phyloP scores from a whole-genome alignment of 2,888 invertebrate genomes.

The Halictus ligatus region DNA sequence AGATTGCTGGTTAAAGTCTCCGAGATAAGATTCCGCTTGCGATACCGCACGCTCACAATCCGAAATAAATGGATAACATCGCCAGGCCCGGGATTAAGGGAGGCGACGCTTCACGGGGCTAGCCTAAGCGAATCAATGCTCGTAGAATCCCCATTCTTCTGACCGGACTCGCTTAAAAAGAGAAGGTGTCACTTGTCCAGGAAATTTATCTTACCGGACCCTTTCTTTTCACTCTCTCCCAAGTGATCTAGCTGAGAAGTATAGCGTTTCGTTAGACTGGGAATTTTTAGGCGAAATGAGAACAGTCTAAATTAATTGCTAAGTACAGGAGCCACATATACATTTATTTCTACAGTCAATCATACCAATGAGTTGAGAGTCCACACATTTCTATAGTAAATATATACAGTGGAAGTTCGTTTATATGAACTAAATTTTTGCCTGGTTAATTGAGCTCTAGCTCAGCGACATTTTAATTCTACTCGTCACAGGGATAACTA shows the following conservation, averaged over 20 bases:
- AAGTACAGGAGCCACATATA: neutral
- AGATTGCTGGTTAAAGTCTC: slow-evolving; percentile 77
- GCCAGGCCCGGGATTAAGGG: slow-evolving; percentile 46
- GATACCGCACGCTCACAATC: slow-evolving; percentile 52
- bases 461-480: too few species aligned
- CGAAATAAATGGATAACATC: slow-evolving; percentile 62
- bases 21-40: slow-evolving; percentile 67
- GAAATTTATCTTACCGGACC: neutral
- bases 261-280: neutral
- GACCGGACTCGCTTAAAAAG: neutral
- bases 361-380: too few species aligned
- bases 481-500: too few species aligned
- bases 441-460: too few species aligned
- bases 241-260: neutral
- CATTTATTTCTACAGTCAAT: neutral
- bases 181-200: neutral
- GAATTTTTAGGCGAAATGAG: neutral
- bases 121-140: slow-evolving; percentile 7
- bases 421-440: too few species aligned
- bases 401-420: too few species aligned
- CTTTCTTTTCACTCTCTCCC: too few species aligned
- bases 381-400: too few species aligned
- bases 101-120: neutral
- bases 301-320: neutral
- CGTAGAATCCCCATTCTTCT: neutral